These are phyloP conservation scores for Varroa destructor DNA, from an alignment of 1,140 invertebrate genomes.

Conservation along the genomic window DNA sequence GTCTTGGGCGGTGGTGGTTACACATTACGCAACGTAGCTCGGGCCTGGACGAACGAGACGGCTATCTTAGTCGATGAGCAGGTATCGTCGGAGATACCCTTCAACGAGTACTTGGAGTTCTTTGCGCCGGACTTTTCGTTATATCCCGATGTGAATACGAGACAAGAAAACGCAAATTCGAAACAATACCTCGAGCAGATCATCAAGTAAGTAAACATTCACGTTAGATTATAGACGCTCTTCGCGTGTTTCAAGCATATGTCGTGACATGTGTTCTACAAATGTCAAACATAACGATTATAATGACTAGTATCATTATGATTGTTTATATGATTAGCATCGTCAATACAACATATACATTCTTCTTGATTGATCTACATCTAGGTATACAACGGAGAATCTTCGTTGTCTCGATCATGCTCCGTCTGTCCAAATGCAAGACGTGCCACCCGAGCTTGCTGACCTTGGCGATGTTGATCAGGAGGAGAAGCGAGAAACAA, in stretches of 20 bases:
- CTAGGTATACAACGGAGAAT: conserved; percentile 38
- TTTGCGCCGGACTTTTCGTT: conserved; percentile 88
- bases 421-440: conserved; percentile 72
- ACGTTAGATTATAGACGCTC: conserved; percentile 69
- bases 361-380: too few relatives aligned
- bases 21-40: conserved; percentile 87
- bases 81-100: conserved; percentile 79
- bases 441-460: conserved; percentile 58
- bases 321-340: too few relatives aligned
- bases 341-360: too few relatives aligned
- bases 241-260: conserved; percentile 32
- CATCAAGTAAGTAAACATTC: conserved; percentile 67
- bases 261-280: too few relatives aligned
- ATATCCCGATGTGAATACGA: conserved; percentile 69
- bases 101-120: conserved; percentile 78
- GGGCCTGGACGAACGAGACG: conserved; percentile 99
- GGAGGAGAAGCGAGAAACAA: conserved; percentile 38
- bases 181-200: conserved; percentile 58
- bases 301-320: too few relatives aligned
- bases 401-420: conserved; percentile 37
- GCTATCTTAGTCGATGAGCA: conserved; percentile 77
- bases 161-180: conserved; percentile 78
- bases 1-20: conserved; percentile 95
- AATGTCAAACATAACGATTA: too few relatives aligned
- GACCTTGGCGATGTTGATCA: conserved; percentile 40